Percentiles rank a stretch among this genome's conserved stretches.
These are phyloP conservation scores for Achlya flavicornis DNA, from an alignment of 2,888 invertebrate genomes.

Conservation along the genomic window DNA sequence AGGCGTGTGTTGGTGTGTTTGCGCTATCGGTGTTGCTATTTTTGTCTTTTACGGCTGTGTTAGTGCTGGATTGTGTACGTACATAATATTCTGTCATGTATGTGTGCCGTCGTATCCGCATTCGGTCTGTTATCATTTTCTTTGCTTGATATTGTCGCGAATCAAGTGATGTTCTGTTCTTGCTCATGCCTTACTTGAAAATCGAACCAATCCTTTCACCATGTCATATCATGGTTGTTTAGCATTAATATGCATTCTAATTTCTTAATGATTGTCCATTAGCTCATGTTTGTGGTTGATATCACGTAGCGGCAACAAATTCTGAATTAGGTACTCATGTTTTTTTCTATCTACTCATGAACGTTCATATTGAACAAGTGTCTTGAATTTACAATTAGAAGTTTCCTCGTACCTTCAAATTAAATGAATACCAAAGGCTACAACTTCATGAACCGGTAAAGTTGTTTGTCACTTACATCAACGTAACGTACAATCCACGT, in stretches of 20 bases:
- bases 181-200: constrained; percentile 34
- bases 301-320: constrained; percentile 2
- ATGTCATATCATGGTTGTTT: not conserved
- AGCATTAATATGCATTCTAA: not conserved
- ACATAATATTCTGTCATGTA: constrained; percentile 32
- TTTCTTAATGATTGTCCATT: not conserved
- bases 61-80: constrained; percentile 47
- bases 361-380: constrained; percentile 6
- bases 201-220: constrained; percentile 15
- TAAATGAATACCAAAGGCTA: not conserved
- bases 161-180: constrained; percentile 51
- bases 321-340: constrained; percentile 9
- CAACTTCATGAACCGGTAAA: not conserved
- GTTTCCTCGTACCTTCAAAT: not conserved
- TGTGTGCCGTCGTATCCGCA: constrained; percentile 72
- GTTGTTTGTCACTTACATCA: not conserved
- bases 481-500: not conserved
- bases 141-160: constrained; percentile 63
- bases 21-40: constrained; percentile 80
- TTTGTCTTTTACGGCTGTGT: constrained; percentile 53
- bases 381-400: not conserved
- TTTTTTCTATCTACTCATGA: constrained; percentile 7
- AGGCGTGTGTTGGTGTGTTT: constrained; percentile 82
- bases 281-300: not conserved
- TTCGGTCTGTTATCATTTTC: constrained; percentile 75